Conservation (phyloP, 2,113 vertebrate species). For the Dendropsophus ebraccatus region DNA sequence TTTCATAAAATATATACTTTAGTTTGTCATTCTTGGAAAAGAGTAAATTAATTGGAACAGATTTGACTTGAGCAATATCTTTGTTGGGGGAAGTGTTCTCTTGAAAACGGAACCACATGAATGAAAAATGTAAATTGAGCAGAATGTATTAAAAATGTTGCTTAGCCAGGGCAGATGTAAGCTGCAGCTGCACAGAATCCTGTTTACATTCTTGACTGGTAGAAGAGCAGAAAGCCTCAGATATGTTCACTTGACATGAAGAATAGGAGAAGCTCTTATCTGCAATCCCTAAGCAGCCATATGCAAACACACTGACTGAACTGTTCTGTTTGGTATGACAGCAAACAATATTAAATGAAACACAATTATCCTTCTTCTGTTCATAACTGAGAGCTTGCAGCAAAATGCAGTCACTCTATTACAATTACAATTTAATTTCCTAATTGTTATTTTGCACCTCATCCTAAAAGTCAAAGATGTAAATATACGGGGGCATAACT, state of each 20-base stretch:
- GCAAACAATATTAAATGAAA: conserved; percentile 67
- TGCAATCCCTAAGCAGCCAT: conserved; percentile 62
- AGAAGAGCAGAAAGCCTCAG: conserved; percentile 66
- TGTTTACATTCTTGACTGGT: conserved; percentile 66
- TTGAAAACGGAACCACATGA: conserved; percentile 49
- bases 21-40: conserved; percentile 1
- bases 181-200: conserved; percentile 63
- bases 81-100: conserved; percentile 11
- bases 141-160: conserved; percentile 65
- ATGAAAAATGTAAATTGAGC: conserved; percentile 69
- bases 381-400: conserved; percentile 48
- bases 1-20: not conserved
- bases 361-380: conserved; percentile 63
- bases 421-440: conserved; percentile 62
- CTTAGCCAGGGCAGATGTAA: conserved; percentile 68
- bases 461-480: not conserved
- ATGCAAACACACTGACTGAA: conserved; percentile 54
- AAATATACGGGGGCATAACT: not conserved
- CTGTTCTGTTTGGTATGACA: conserved; percentile 63
- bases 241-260: conserved; percentile 62
- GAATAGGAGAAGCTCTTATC: conserved; percentile 61
- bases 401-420: conserved; percentile 59
- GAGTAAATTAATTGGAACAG: conserved; percentile 23
- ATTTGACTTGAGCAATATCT: not conserved
- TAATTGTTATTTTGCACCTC: conserved; percentile 50